Evolutionary conservation across 2,888 invertebrate species (phyloP).

Genomic region (Cephus nigrinus): DNA sequence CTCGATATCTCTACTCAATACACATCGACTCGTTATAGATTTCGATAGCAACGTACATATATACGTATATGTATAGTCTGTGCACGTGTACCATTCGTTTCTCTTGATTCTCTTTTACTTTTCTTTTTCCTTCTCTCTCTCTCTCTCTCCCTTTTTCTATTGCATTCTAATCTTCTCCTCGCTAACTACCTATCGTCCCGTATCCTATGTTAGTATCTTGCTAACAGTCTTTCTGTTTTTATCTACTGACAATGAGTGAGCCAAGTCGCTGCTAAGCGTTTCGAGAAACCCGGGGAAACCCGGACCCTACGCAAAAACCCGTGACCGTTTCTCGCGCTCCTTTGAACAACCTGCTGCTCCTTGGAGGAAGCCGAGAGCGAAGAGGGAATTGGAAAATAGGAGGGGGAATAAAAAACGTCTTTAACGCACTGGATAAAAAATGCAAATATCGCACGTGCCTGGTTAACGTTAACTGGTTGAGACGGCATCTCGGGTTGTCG

Average conservation of each 20-base stretch:
- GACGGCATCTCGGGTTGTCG: not conserved
- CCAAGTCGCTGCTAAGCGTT: not conserved
- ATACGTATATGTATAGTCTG: too few species aligned
- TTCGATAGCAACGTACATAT: not conserved
- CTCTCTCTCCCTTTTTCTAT: not conserved
- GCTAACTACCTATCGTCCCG: not conserved
- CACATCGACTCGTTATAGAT: not conserved
- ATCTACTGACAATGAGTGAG: not conserved
- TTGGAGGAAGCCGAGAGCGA: not conserved
- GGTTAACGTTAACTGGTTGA: not conserved
- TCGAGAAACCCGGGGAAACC: not conserved
- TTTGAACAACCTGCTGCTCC: not conserved
- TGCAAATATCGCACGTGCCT: conserved; percentile 1
- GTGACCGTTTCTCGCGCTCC: not conserved
- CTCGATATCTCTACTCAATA: not conserved
- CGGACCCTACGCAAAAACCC: not conserved
- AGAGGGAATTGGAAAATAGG: not conserved
- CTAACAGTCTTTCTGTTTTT: not conserved
- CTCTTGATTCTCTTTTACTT: not conserved
- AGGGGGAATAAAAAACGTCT: not conserved
- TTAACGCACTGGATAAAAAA: conserved; percentile 23
- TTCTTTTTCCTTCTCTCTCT: not conserved
- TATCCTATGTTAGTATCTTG: not conserved
- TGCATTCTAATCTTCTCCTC: not conserved
- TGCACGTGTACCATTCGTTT: too few species aligned